Percentiles rank a stretch among this genome's conserved stretches.
These are phyloP conservation scores for Ramphastos sulfuratus DNA, from an alignment of 2,113 vertebrate species.

Conservation along the genomic window DNA sequence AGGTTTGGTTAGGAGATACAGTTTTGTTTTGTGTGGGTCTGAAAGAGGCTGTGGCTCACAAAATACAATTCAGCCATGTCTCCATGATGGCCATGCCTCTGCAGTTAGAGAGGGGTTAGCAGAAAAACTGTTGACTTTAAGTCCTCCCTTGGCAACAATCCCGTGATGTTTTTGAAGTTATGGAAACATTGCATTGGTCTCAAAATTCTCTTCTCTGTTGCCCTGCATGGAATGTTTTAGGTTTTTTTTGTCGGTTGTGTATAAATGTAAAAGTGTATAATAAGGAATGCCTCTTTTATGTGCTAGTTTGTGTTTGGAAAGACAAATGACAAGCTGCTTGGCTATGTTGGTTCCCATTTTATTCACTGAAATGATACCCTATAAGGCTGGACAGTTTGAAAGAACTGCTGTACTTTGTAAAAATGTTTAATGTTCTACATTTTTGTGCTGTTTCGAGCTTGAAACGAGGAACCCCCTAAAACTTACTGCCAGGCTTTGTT, in stretches of 20 bases:
- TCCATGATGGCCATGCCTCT: fast-evolving
- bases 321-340: not conserved
- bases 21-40: not conserved
- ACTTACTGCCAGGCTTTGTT: not conserved
- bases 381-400: not conserved
- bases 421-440: not conserved
- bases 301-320: not conserved
- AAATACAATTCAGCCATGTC: not conserved
- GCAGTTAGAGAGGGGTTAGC: not conserved
- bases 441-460: not conserved
- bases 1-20: not conserved
- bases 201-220: not conserved
- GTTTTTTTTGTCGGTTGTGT: not conserved
- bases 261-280: not conserved
- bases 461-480: not conserved
- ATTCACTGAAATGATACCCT: not conserved
- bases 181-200: not conserved
- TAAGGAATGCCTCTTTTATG: not conserved
- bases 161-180: not conserved
- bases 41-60: not conserved
- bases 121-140: not conserved
- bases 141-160: not conserved
- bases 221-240: not conserved
- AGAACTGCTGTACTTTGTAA: not conserved
- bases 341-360: not conserved